phyloP scores from a whole-genome alignment of 2,797 vertebrate species.

The Cuculus canorus region DNA sequence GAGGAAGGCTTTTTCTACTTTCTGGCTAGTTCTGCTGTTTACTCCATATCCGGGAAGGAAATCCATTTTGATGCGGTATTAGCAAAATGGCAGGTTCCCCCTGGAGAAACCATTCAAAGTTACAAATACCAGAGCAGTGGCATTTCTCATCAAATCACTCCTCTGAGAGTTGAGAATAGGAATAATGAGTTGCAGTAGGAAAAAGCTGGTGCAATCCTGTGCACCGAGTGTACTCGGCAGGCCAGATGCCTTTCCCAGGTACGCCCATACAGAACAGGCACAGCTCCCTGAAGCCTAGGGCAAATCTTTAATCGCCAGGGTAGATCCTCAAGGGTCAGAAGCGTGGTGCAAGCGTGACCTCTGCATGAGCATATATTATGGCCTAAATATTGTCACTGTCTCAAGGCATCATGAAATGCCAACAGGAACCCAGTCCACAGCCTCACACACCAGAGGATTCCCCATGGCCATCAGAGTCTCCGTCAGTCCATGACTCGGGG shows the following conservation, averaged over 20 bases:
- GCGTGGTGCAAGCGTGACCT: accelerated
- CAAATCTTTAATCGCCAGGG: not conserved
- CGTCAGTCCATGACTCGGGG: accelerated
- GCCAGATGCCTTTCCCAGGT: not conserved
- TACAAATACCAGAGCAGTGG: not conserved
- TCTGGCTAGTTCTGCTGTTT: not conserved
- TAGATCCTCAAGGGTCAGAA: not conserved
- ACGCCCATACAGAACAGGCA: accelerated
- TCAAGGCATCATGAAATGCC: not conserved
- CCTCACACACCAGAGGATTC: accelerated
- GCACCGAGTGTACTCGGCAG: accelerated
- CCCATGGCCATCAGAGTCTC: not conserved
- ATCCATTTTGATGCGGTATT: not conserved
- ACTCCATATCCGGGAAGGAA: not conserved
- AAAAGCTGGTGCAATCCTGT: not conserved
- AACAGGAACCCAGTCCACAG: accelerated
- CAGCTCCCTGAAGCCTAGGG: not conserved
- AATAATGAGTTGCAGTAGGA: not conserved
- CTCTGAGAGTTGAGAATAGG: not conserved
- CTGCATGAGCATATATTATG: accelerated
- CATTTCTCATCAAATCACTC: not conserved
- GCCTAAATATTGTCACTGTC: not conserved
- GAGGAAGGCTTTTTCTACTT: not conserved
- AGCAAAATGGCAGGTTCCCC: conserved; percentile 39
- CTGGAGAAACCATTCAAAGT: not conserved